Evolutionary conservation across 2,888 invertebrate species (phyloP).

Genomic region (Amaurobius ferox): DNA sequence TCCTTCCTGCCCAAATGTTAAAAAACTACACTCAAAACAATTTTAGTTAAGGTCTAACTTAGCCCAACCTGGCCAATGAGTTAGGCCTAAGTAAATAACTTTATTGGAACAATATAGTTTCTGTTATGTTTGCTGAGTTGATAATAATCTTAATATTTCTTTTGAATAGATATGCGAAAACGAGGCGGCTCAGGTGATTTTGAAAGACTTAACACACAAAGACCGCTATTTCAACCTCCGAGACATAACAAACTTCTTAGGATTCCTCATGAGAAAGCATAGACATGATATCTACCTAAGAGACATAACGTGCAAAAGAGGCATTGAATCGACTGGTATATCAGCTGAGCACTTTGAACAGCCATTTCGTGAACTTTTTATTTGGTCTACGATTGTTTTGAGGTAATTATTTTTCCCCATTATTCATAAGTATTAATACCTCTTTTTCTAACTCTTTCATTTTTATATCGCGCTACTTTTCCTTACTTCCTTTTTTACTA

Average conservation of each 20-base stretch:
- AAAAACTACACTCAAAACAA: no score
- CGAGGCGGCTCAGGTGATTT: slow-evolving; percentile 59
- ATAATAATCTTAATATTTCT: not conserved
- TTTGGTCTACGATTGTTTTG: slow-evolving; percentile 75
- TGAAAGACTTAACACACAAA: slow-evolving; percentile 64
- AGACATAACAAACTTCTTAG: slow-evolving; percentile 59
- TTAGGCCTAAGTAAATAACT: no score
- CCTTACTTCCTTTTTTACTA: no score
- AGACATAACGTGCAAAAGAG: slow-evolving; percentile 65
- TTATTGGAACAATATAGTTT: no score
- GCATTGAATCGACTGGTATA: slow-evolving; percentile 58
- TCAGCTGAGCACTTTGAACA: slow-evolving; percentile 69
- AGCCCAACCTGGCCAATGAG: no score
- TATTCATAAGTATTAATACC: not conserved
- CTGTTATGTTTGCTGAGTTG: no score
- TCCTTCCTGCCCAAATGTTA: no score
- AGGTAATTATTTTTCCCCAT: slow-evolving; percentile 39
- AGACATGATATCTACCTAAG: slow-evolving; percentile 59
- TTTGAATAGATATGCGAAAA: slow-evolving; percentile 55
- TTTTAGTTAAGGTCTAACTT: no score
- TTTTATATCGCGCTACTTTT: no score
- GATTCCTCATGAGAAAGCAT: slow-evolving; percentile 58
- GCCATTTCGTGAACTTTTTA: slow-evolving; percentile 75
- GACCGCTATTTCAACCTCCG: slow-evolving; percentile 51
- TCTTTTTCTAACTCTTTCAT: not conserved